Evolutionary conservation across 2,113 vertebrate genomes (phyloP).

Genomic region (Azemiops feae): DNA sequence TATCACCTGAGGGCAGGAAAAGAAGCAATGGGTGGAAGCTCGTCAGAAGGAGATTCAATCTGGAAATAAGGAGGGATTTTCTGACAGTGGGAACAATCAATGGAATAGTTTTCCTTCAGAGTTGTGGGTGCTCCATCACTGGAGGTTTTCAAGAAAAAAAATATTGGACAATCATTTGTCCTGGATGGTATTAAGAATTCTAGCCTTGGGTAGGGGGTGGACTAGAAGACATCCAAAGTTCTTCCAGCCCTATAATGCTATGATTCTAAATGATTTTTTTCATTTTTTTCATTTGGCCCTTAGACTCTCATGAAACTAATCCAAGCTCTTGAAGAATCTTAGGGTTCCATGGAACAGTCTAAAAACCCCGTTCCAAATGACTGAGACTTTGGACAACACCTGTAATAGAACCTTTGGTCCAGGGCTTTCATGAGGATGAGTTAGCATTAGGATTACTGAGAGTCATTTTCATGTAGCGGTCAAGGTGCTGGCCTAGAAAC

Average conservation of each 20-base stretch:
- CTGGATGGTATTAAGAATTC: background rate
- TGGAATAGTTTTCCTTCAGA: no score
- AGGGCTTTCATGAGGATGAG: background rate
- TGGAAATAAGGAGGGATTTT: no score
- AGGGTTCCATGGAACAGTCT: background rate
- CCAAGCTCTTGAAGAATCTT: background rate
- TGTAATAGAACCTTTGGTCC: background rate
- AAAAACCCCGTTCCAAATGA: background rate
- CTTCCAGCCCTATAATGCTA: background rate
- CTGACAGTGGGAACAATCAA: no score
- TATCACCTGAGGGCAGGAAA: no score
- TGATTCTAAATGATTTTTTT: background rate
- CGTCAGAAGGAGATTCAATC: no score
- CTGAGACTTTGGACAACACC: background rate
- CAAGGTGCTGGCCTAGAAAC: background rate
- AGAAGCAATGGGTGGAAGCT: no score
- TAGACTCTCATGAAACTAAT: background rate
- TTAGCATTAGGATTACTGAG: background rate
- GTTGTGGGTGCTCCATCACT: no score
- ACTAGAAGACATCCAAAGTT: background rate
- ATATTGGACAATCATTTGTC: background rate
- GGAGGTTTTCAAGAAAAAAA: no score
- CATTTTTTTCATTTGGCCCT: background rate
- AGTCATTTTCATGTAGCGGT: background rate
- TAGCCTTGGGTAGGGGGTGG: background rate